Conservation (phyloP, 2,113 vertebrate species). For the Nerophis lumbriciformis region DNA sequence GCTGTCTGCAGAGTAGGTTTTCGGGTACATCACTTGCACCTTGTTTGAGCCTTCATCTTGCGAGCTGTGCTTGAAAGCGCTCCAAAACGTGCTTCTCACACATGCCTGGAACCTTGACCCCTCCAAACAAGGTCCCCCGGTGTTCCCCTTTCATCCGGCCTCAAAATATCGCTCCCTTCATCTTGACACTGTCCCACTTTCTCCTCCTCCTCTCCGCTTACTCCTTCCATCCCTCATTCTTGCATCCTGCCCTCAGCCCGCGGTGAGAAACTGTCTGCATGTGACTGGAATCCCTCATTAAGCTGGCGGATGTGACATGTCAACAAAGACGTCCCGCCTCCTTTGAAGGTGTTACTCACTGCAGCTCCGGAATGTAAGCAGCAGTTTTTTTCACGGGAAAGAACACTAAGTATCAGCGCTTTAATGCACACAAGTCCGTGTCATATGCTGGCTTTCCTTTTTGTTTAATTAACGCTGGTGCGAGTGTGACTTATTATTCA, state of each 20-base stretch:
- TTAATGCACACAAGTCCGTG: background rate
- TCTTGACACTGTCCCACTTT: constrained; percentile 28
- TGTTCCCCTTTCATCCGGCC: constrained; percentile 9
- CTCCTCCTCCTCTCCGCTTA: background rate
- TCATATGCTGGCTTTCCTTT: constrained; percentile 11
- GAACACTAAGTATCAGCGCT: background rate
- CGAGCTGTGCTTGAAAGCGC: too few species aligned
- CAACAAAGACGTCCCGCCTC: constrained; percentile 31
- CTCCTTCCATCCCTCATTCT: background rate
- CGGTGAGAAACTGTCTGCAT: constrained; percentile 20
- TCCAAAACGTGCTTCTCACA: background rate
- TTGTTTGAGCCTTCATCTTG: constrained; percentile 3
- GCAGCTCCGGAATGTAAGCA: constrained; percentile 6
- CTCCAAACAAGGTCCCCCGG: background rate
- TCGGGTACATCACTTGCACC: background rate
- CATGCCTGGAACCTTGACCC: constrained; percentile 47
- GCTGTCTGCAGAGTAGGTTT: background rate
- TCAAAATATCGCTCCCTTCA: constrained; percentile 10
- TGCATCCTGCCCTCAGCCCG: constrained; percentile 18
- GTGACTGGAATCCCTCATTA: constrained; percentile 51
- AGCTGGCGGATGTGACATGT: constrained; percentile 41
- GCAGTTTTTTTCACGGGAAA: background rate
- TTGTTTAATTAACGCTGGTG: constrained; percentile 43
- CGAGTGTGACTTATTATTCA: constrained; percentile 30
- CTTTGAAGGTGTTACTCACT: constrained; percentile 8